These are phyloP conservation scores for Neostethus bicornis DNA, from an alignment of 2,797 vertebrate genomes.

Conservation along the genomic window DNA sequence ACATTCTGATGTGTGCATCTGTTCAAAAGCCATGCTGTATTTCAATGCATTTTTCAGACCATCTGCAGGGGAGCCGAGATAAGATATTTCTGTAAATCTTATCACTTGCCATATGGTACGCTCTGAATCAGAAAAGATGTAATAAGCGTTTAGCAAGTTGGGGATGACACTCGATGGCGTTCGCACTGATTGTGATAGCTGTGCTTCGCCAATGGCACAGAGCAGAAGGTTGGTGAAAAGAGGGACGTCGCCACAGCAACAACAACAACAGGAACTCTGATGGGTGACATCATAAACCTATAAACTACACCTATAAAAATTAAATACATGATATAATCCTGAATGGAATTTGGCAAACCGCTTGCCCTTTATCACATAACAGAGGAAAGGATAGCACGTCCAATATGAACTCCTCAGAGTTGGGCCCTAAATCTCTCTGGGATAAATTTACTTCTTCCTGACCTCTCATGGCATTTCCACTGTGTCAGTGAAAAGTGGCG, in stretches of 20 bases:
- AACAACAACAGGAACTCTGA: slow-evolving; percentile 3
- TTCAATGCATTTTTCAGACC: slow-evolving; percentile 28
- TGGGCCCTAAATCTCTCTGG: slow-evolving; percentile 49
- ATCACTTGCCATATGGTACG: slow-evolving; percentile 54
- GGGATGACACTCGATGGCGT: slow-evolving; percentile 67
- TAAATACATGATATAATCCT: slow-evolving; percentile 12
- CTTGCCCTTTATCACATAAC: slow-evolving; percentile 41
- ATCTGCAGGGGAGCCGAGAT: slow-evolving; percentile 23
- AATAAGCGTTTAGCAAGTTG: slow-evolving; percentile 64
- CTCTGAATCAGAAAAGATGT: slow-evolving; percentile 53
- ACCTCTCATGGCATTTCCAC: slow-evolving; percentile 60
- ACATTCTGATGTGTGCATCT: slow-evolving; percentile 52
- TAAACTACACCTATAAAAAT: slow-evolving; percentile 5
- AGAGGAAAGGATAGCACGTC: slow-evolving; percentile 25
- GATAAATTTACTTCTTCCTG: slow-evolving; percentile 69
- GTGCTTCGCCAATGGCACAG: slow-evolving; percentile 41
- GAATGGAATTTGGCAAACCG: background rate
- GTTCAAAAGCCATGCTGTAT: slow-evolving; percentile 37
- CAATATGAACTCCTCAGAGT: slow-evolving; percentile 24
- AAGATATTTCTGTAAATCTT: slow-evolving; percentile 30
- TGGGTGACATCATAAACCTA: slow-evolving; percentile 19
- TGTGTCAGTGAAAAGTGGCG: slow-evolving; percentile 58
- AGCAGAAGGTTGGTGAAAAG: slow-evolving; percentile 20
- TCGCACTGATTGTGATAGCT: slow-evolving; percentile 59
- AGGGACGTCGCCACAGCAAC: background rate